These are phyloP conservation scores for Atherinosoma microstoma DNA, from an alignment of 2,797 vertebrate genomes.

Conservation along the genomic window DNA sequence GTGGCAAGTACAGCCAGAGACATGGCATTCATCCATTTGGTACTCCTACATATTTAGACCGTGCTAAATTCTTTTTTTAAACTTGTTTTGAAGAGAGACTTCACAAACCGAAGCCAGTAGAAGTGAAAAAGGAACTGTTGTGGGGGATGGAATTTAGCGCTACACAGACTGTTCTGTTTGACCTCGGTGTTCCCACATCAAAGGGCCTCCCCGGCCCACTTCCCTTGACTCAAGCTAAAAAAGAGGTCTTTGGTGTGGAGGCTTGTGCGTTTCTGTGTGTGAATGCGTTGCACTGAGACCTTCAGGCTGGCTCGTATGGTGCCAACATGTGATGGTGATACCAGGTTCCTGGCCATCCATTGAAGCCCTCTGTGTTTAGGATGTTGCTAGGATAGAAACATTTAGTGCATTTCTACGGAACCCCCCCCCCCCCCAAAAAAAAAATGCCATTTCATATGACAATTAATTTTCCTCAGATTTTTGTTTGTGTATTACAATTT, in stretches of 20 bases:
- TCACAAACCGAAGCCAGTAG: conserved; percentile 70
- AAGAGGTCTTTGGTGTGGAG: conserved; percentile 77
- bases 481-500: conserved; percentile 6
- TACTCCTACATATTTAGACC: conserved; percentile 74
- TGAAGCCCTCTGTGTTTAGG: conserved; percentile 54
- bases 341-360: conserved; percentile 57
- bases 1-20: conserved; percentile 59
- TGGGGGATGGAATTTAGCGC: conserved; percentile 84
- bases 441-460: neutral
- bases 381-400: conserved; percentile 33
- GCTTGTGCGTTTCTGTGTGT: conserved; percentile 65
- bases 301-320: conserved; percentile 72
- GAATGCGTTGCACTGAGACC: conserved; percentile 68
- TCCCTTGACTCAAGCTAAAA: conserved; percentile 76
- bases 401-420: conserved; percentile 42
- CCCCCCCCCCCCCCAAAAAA: too few relatives aligned
- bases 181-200: conserved; percentile 84
- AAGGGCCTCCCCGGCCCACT: conserved; percentile 82
- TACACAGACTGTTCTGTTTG: conserved; percentile 82
- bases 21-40: conserved; percentile 67
- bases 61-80: conserved; percentile 53
- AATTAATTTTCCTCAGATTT: conserved; percentile 6
- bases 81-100: conserved; percentile 74
- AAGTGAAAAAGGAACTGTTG: conserved; percentile 80
- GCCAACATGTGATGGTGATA: conserved; percentile 70